Base-by-base conservation (phyloP, 1,140 invertebrate genomes). In the Magallana gigas region DNA sequence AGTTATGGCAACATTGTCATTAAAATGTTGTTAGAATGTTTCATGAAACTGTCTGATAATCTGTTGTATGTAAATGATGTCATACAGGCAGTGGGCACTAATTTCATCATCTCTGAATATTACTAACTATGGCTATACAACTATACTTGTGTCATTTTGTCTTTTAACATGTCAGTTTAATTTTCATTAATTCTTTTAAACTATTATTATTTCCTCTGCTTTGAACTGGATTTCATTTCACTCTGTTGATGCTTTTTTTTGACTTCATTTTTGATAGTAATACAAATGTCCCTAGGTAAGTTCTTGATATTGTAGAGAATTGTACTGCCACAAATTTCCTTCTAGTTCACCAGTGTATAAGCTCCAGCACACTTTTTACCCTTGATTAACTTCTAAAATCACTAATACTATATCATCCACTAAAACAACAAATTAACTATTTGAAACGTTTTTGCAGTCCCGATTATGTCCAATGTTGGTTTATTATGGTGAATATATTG, bases 231-330 rank as follows among this genome's bases (percentile, higher is more conserved):
- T 83, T 87, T 83, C 11, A 18, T 87, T 87, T 56, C 36, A 18
- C 36, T 87, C 58, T 87, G 23, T 71, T 59, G 81, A 64, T 87
- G 48, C 83, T 60, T 87, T 71, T 23, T 64, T 36, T 57, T 87
- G 76, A 87, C 85, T 89, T 85, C 71, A 64, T 87, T 85, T 48
- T 68, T 87, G 76, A 84, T 87, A 89, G 88, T 83, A 89, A 89
- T 80, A 18, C 88, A 84, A 87, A 87, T 58, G 84, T 89, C 59
- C 83, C 87, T 87, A 89, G 88, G 88, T 89, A 89, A 89, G 88
- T 89, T 9, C 7, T 68, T 36, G 18, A 23, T 84, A 84, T 84
- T 62, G 83, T 84, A 76, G 68, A 76, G 68, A 76, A 76, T 9
- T 76, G 68, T 76, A 76, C 23, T 68, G 68, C 68, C 68, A 76